Evolutionary conservation across 64 coral and sea anemone genomes (phyloP).

Genomic region (Stichodactyla mertensii): DNA sequence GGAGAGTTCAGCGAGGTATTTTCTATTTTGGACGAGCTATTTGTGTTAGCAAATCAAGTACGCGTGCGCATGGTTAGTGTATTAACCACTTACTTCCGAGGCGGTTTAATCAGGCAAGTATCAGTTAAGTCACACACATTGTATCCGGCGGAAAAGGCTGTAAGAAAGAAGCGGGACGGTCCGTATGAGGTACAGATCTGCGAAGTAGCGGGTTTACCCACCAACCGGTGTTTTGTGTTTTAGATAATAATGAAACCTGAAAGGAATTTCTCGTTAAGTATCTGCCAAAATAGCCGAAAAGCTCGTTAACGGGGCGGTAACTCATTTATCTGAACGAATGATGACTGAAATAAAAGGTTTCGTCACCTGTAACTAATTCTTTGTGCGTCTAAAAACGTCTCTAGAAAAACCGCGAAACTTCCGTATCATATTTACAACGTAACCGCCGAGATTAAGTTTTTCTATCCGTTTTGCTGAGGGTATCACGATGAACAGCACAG

Average conservation of each 20-base stretch:
- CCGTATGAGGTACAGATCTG: constrained; percentile 2
- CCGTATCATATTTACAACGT: neutral
- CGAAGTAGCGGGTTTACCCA: neutral
- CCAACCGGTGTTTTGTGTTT: neutral
- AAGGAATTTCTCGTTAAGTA: neutral
- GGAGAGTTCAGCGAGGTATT: neutral
- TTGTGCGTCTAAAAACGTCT: neutral
- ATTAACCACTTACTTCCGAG: neutral
- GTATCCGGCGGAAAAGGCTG: constrained; percentile 5
- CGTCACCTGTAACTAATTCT: neutral
- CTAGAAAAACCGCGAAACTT: neutral
- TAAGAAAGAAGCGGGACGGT: neutral
- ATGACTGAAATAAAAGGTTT: neutral
- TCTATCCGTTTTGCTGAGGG: too few species aligned
- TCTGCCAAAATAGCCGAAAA: neutral
- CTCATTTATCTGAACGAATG: neutral
- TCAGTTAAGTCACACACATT: neutral
- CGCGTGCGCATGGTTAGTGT: neutral
- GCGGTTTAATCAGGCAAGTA: neutral
- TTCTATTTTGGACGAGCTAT: neutral
- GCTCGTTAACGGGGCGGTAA: neutral
- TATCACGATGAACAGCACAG: too few species aligned
- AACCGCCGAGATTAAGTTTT: neutral
- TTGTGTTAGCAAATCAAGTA: neutral
- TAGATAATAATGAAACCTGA: neutral